phyloP scores from a whole-genome alignment of 2,797 vertebrate genomes.

The Gymnoscopelus braueri region DNA sequence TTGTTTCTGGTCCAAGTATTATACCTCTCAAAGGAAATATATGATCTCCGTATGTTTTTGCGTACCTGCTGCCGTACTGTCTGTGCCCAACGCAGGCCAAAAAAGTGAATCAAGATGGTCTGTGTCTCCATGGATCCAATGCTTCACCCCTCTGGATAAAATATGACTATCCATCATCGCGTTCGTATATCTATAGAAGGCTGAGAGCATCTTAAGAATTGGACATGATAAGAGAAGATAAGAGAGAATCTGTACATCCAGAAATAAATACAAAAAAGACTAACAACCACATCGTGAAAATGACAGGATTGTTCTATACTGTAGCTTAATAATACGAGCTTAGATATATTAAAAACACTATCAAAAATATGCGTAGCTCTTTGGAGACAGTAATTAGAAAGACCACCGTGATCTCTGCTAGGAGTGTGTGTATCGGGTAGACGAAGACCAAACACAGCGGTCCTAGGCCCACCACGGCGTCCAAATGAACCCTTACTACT shows the following conservation, averaged over 20 bases:
- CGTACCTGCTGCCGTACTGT: no score
- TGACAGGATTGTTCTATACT: not conserved
- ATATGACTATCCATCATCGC: not conserved
- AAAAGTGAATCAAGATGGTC: no score
- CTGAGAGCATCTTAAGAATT: not conserved
- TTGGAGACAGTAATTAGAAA: not conserved
- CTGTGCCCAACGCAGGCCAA: no score
- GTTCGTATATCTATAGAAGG: not conserved
- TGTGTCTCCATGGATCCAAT: not conserved
- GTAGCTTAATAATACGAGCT: not conserved
- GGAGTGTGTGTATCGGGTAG: no score
- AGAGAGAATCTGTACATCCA: constrained; percentile 9
- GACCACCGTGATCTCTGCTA: no score
- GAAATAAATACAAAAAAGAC: constrained; percentile 25
- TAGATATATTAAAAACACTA: not conserved
- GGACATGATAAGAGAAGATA: not conserved
- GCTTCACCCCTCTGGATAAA: not conserved
- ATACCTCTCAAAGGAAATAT: no score
- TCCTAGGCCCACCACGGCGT: no score
- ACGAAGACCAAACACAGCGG: no score
- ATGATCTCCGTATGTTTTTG: no score
- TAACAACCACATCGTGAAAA: not conserved
- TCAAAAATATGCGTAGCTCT: not conserved
- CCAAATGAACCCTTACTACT: no score
- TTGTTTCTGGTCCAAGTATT: no score